Conservation (phyloP, 2,797 vertebrate species). For the Characodon lateralis region DNA sequence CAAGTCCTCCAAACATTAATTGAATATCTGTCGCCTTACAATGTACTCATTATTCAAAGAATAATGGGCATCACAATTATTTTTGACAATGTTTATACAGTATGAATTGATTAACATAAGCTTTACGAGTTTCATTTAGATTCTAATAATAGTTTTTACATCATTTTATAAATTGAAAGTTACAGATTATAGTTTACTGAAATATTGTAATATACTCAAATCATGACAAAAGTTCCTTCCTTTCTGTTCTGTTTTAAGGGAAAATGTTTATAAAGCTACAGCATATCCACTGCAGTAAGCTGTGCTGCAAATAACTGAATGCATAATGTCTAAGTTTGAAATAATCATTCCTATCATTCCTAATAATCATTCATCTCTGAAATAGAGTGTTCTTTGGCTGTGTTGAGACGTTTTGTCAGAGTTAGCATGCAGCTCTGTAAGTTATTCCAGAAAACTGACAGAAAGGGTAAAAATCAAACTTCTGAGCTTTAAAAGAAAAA, state of each 20-base stretch:
- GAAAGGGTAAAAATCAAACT: slow-evolving; percentile 16
- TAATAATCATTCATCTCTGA: slow-evolving; percentile 35
- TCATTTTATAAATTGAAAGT: slow-evolving; percentile 21
- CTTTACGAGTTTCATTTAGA: slow-evolving; percentile 18
- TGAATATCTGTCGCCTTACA: slow-evolving; percentile 44
- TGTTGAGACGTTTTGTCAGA: neutral
- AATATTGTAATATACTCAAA: neutral
- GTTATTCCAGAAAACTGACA: slow-evolving; percentile 33
- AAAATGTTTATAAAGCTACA: neutral
- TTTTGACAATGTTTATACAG: slow-evolving; percentile 29
- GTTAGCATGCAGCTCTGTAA: slow-evolving; percentile 20
- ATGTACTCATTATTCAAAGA: slow-evolving; percentile 49
- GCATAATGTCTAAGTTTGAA: slow-evolving; percentile 23
- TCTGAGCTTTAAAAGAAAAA: neutral
- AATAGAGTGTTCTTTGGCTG: slow-evolving; percentile 23
- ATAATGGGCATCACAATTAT: slow-evolving; percentile 41
- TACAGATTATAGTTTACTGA: slow-evolving; percentile 19
- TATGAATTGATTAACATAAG: slow-evolving; percentile 32
- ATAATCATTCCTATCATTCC: slow-evolving; percentile 34
- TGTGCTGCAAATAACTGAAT: slow-evolving; percentile 12
- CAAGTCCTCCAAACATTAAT: slow-evolving; percentile 49
- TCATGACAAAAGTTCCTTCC: slow-evolving; percentile 5
- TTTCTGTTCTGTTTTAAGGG: slow-evolving; percentile 4
- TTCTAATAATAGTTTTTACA: slow-evolving; percentile 32
- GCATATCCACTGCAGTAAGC: slow-evolving; percentile 19